Conservation (phyloP, 2,797 vertebrate species). For the Alauda arvensis region DNA sequence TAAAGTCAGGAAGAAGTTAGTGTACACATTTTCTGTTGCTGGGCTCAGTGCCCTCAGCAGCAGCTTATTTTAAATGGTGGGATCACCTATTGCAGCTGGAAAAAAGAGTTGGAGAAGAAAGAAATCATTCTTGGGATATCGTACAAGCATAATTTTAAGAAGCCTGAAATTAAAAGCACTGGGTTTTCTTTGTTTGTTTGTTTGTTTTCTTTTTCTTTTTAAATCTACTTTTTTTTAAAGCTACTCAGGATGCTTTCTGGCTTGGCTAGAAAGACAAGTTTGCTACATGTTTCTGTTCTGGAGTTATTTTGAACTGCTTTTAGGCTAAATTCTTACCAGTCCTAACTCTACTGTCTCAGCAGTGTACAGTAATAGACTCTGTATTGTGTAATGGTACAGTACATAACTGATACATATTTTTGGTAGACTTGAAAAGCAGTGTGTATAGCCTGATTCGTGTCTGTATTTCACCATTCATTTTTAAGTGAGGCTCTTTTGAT, state of each 20-base stretch:
- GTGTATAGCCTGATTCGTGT: background rate
- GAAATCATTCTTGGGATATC: background rate
- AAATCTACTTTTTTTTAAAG: no score
- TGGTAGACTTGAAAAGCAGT: background rate
- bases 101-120: background rate
- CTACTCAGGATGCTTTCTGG: background rate
- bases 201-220: background rate
- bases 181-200: background rate
- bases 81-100: background rate
- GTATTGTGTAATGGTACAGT: background rate
- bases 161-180: background rate
- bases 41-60: background rate
- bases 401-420: background rate
- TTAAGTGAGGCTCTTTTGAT: slow-evolving; percentile 9
- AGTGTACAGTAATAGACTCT: background rate
- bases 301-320: background rate
- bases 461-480: background rate
- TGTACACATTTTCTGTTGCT: background rate
- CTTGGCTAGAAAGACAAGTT: slow-evolving; percentile 12
- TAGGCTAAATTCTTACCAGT: background rate
- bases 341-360: background rate
- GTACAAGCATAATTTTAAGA: background rate
- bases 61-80: background rate
- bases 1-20: background rate
- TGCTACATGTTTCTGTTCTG: background rate